Evolutionary conservation across 2,113 vertebrate genomes (phyloP).

Genomic region (Thamnophis sirtalis): DNA sequence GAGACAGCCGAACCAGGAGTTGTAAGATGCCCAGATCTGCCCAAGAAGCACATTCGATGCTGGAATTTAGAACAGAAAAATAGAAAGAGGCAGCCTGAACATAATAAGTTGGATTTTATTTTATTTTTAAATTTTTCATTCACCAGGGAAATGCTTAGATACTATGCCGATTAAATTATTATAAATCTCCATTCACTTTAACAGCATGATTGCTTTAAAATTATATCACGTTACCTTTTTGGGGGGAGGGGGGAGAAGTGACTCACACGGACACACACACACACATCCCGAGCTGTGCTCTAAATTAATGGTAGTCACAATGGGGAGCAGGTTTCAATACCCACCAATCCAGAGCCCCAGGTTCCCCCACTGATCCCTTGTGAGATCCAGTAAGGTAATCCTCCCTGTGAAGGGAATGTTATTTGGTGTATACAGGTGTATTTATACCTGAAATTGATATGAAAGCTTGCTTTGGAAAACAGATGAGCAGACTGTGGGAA

Average conservation of each 20-base stretch:
- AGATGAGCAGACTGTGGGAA: background rate
- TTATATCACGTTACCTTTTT: background rate
- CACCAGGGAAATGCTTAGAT: constrained; percentile 29
- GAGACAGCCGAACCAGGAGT: background rate
- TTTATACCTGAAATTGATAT: background rate
- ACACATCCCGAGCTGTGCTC: background rate
- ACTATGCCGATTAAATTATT: constrained; percentile 12
- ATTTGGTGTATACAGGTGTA: background rate
- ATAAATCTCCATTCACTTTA: constrained; percentile 26
- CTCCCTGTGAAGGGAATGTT: background rate
- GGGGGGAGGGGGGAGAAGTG: background rate
- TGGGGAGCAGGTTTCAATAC: background rate
- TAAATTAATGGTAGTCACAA: background rate
- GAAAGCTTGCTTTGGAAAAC: background rate
- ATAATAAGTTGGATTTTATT: constrained; percentile 12
- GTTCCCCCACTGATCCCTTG: background rate
- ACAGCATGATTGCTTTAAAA: constrained; percentile 19
- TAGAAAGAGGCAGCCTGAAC: background rate
- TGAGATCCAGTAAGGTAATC: background rate
- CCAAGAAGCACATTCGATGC: background rate
- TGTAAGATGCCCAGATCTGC: background rate
- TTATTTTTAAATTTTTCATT: constrained; percentile 19
- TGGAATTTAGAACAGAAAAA: background rate
- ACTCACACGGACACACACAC: background rate
- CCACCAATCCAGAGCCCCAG: background rate